Percentiles rank a stretch among this genome's conserved stretches.
phyloP scores from a whole-genome alignment of 2,888 invertebrate species.

The Ophonus ardosiacus region DNA sequence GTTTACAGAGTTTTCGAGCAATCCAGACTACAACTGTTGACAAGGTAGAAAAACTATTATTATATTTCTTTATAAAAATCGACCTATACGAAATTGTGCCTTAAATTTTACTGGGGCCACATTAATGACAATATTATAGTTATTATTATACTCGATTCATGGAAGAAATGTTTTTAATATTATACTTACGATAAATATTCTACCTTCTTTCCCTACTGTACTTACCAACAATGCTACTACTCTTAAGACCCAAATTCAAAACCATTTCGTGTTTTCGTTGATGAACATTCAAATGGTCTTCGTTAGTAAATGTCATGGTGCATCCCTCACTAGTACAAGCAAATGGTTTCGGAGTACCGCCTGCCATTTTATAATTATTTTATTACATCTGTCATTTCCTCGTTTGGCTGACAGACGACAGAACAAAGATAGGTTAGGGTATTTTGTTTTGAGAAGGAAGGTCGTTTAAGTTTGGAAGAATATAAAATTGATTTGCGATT shows the following conservation, averaged over 20 bases:
- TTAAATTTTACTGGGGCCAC: too few relatives aligned
- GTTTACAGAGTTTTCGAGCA: too few relatives aligned
- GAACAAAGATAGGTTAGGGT: constrained; percentile 5
- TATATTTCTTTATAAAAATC: too few relatives aligned
- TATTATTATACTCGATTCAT: too few relatives aligned
- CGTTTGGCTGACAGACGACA: constrained; percentile 38
- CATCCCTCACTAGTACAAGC: constrained; percentile 84
- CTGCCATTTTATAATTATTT: constrained; percentile 71
- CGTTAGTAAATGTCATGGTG: constrained; percentile 88
- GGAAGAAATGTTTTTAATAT: too few relatives aligned
- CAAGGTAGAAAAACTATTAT: too few relatives aligned
- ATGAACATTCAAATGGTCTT: constrained; percentile 88
- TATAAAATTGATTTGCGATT: not conserved
- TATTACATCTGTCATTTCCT: constrained; percentile 10
- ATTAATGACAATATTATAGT: too few relatives aligned
- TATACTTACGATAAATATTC: too few relatives aligned
- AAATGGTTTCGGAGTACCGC: constrained; percentile 83
- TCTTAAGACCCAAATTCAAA: constrained; percentile 84
- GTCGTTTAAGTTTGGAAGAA: not conserved
- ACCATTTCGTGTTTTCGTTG: constrained; percentile 91
- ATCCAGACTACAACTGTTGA: too few relatives aligned
- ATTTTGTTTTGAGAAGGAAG: not conserved
- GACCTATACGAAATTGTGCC: too few relatives aligned
- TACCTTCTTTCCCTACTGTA: constrained; percentile 39
- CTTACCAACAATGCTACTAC: constrained; percentile 82